Conservation (phyloP, 2,113 vertebrate species). For the Desmodus rotundus region DNA sequence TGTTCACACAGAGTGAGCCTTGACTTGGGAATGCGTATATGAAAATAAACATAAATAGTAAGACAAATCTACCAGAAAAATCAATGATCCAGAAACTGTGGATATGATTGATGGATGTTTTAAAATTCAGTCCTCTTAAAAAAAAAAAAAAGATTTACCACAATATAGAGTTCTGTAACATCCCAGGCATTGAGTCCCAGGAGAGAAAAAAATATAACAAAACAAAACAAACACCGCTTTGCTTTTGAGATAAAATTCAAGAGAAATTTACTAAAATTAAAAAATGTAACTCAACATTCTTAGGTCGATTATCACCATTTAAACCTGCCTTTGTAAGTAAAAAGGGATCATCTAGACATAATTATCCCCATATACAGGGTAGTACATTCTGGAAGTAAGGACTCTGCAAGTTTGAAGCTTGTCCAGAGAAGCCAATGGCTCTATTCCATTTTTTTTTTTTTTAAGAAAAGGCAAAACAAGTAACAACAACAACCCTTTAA, state of each 20-base stretch:
- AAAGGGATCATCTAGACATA: neutral
- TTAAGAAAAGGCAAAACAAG: neutral
- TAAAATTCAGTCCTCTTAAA: neutral
- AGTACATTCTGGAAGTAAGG: neutral
- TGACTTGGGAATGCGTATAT: neutral
- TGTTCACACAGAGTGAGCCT: neutral
- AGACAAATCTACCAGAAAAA: neutral
- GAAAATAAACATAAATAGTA: constrained; percentile 20
- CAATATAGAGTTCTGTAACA: neutral
- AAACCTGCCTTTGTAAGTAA: neutral
- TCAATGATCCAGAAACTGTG: neutral
- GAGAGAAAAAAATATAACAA: neutral
- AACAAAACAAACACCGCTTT: neutral
- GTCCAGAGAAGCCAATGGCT: neutral
- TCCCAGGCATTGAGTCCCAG: neutral
- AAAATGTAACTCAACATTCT: neutral
- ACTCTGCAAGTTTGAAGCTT: neutral
- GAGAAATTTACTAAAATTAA: neutral
- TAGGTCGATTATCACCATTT: neutral
- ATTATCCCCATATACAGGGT: neutral
- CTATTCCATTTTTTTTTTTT: no score
- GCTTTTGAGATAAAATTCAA: neutral
- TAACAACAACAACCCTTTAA: neutral
- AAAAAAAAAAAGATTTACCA: neutral
- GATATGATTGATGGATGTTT: neutral